Evolutionary conservation across 2,113 vertebrate genomes (phyloP).

Genomic region (Ginglymostoma cirratum): DNA sequence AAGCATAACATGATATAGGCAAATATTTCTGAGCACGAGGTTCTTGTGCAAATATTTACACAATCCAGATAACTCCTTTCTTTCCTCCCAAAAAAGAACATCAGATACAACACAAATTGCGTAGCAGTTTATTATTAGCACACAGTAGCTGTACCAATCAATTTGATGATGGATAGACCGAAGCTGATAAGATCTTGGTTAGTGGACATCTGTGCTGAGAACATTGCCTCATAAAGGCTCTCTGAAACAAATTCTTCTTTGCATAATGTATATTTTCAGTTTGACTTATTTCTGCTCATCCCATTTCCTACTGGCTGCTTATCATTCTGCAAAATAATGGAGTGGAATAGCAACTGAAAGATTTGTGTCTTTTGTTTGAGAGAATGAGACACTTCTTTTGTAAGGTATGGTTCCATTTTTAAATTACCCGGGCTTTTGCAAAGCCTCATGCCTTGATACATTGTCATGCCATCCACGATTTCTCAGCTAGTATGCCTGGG

Average conservation of each 20-base stretch:
- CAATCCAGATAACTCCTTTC: neutral
- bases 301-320: neutral
- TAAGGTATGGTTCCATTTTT: neutral
- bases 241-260: neutral
- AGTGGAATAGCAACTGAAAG: neutral
- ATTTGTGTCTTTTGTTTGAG: neutral
- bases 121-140: neutral
- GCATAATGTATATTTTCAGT: neutral
- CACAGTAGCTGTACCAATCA: neutral
- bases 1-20: neutral
- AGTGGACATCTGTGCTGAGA: neutral
- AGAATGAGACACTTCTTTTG: neutral
- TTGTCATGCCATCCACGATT: neutral
- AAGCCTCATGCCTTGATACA: neutral
- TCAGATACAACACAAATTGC: neutral
- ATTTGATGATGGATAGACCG: neutral
- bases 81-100: neutral
- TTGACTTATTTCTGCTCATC: neutral
- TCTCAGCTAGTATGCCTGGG: neutral
- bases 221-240: neutral
- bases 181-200: neutral
- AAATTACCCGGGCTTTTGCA: neutral
- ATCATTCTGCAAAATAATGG: neutral
- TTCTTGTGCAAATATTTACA: neutral
- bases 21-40: neutral